These are phyloP conservation scores for Melinaea menophilus DNA, from an alignment of 2,888 invertebrate species.

Conservation along the genomic window DNA sequence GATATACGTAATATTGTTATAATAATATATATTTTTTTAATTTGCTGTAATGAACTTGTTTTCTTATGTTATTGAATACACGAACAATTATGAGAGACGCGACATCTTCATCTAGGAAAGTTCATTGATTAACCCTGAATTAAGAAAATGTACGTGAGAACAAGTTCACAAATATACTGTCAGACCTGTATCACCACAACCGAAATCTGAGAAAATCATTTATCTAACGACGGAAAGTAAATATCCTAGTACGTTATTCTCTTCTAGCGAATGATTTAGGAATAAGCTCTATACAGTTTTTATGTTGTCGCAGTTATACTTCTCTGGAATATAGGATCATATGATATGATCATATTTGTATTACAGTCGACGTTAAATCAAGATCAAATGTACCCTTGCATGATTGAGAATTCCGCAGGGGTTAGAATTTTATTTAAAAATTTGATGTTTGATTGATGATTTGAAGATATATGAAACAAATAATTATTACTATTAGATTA, in stretches of 20 bases:
- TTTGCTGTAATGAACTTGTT: constrained; percentile 7
- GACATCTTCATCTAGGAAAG: constrained; percentile 3
- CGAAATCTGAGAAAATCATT: constrained; percentile 41
- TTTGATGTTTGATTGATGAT: too few relatives aligned
- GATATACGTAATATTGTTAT: neutral
- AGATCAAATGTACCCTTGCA: neutral
- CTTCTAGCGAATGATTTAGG: constrained; percentile 44
- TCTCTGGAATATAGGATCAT: constrained; percentile 58
- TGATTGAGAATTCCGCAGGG: too few relatives aligned
- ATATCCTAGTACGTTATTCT: constrained; percentile 49
- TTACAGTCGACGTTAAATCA: constrained; percentile 55
- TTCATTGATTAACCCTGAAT: too few relatives aligned
- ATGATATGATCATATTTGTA: constrained; percentile 69
- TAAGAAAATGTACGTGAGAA: neutral
- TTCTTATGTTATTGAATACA: constrained; percentile 5
- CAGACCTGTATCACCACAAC: constrained; percentile 23
- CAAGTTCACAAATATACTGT: neutral
- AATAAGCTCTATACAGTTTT: constrained; percentile 49
- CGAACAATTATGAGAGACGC: constrained; percentile 9
- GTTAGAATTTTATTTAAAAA: too few relatives aligned
- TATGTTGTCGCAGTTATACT: constrained; percentile 68
- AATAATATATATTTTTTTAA: neutral
- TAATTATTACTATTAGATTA: too few relatives aligned
- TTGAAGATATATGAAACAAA: too few relatives aligned
- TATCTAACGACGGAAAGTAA: constrained; percentile 56